Conservation (phyloP, 2,797 vertebrate species). For the Poecilia velifera region DNA sequence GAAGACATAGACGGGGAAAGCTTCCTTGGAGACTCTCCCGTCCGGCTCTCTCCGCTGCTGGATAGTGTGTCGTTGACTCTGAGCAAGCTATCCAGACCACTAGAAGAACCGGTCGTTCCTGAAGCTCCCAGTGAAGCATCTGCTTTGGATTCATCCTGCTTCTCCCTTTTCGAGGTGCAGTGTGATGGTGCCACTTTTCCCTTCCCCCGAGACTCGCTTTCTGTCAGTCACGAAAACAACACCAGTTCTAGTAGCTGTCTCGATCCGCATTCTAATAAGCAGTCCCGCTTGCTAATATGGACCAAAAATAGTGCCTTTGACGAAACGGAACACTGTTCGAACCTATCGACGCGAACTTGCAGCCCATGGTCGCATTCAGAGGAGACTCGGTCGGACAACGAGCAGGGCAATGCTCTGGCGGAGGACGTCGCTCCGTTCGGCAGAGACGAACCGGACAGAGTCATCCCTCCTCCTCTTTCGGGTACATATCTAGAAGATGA, state of each 20-base stretch:
- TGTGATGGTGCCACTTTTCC: conserved; percentile 95
- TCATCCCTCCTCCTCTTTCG: conserved; percentile 91
- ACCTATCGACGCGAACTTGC: conserved; percentile 98
- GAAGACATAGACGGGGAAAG: conserved; percentile 96
- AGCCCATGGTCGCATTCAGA: conserved; percentile 99
- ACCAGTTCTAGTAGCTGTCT: conserved; percentile 93
- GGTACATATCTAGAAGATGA: conserved; percentile 93
- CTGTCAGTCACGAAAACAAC: conserved; percentile 86
- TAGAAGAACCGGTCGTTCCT: conserved; percentile 86
- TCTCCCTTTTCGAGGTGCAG: conserved; percentile 99
- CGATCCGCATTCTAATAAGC: conserved; percentile 93
- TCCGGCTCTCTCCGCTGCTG: conserved; percentile 89
- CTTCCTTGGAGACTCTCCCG: conserved; percentile 92
- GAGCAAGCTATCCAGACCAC: conserved; percentile 86
- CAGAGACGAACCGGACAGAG: conserved; percentile 89
- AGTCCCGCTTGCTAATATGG: conserved; percentile 99
- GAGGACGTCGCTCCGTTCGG: conserved; percentile 90
- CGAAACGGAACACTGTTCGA: conserved; percentile 99
- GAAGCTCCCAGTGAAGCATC: conserved; percentile 90
- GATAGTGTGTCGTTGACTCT: conserved; percentile 88
- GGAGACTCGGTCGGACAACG: conserved; percentile 97
- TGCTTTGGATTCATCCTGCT: conserved; percentile 90
- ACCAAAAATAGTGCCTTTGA: conserved; percentile 99
- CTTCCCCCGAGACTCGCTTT: conserved; percentile 92
- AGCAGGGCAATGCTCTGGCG: conserved; percentile 87